Evolutionary conservation across 23 tunicate genomes (phyloP).

Genomic region (Botrylloides violaceus): DNA sequence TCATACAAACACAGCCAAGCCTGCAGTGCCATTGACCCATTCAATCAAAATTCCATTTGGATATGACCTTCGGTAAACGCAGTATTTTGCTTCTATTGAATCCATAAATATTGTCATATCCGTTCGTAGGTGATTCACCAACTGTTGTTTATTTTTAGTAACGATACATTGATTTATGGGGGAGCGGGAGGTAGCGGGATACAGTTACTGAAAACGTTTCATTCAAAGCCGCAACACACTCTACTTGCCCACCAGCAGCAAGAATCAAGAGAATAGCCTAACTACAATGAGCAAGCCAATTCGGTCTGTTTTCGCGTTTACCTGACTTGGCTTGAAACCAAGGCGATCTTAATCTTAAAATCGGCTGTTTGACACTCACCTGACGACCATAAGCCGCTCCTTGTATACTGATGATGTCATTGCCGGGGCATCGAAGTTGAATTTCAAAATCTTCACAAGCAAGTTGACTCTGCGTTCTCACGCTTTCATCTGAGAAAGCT

Average conservation of each 20-base stretch:
- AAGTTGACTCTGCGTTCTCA: constrained; percentile 18
- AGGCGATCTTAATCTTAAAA: no score
- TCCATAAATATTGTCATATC: neutral
- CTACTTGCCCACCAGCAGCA: no score
- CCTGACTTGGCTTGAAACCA: no score
- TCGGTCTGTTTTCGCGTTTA: no score
- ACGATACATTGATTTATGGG: no score
- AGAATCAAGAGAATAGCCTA: no score
- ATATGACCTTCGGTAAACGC: neutral
- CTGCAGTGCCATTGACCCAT: neutral
- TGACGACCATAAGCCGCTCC: constrained; percentile 50
- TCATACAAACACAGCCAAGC: neutral
- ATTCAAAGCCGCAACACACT: no score
- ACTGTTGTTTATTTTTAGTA: no score
- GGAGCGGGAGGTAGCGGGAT: no score
- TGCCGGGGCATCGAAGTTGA: constrained; percentile 51
- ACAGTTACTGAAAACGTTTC: no score
- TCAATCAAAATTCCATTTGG: neutral
- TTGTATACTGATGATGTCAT: constrained; percentile 42
- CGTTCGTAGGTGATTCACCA: neutral
- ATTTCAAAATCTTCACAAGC: constrained; percentile 43
- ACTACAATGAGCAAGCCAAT: no score
- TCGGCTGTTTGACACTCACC: constrained; percentile 5
- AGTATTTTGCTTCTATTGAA: neutral
- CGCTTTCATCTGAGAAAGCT: constrained; percentile 11